A percentile compares a stretch with the other conserved stretches of the same genome.
These are phyloP conservation scores for Oxyteleia sp. DNA, from an alignment of 2,888 invertebrate genomes.

Conservation along the genomic window DNA sequence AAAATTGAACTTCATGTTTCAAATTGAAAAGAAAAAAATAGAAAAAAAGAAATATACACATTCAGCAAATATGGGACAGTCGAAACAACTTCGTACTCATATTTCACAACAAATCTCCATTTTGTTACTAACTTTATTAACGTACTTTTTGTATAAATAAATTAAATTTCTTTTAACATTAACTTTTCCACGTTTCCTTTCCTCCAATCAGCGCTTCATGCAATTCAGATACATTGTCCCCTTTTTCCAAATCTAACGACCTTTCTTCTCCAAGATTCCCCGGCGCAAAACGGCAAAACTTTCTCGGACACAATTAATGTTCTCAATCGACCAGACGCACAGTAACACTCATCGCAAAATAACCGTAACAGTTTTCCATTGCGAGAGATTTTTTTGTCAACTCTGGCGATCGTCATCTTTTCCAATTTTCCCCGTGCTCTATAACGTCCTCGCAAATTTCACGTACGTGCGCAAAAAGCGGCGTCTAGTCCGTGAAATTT, in stretches of 20 bases:
- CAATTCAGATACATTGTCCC: neutral
- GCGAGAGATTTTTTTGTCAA: constrained; percentile 12
- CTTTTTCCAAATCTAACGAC: neutral
- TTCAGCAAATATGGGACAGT: neutral
- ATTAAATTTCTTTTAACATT: too few species aligned
- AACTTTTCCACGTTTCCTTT: too few species aligned
- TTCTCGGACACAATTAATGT: constrained; percentile 22
- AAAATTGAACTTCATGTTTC: neutral
- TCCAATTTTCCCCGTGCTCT: constrained; percentile 14
- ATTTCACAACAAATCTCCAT: neutral
- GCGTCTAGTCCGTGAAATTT: constrained; percentile 29
- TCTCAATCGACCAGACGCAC: constrained; percentile 7
- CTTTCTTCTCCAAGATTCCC: constrained; percentile 9
- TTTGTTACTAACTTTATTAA: too few species aligned
- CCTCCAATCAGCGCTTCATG: too few species aligned
- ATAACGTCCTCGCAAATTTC: constrained; percentile 14
- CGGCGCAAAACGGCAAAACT: constrained; percentile 14
- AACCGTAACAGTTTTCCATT: constrained; percentile 37
- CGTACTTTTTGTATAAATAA: too few species aligned
- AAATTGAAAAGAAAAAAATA: neutral
- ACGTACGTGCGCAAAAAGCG: constrained; percentile 3
- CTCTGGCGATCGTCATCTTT: constrained; percentile 21
- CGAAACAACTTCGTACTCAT: neutral
- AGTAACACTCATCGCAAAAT: constrained; percentile 25
- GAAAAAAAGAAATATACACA: too few species aligned